Evolutionary conservation across 2,797 vertebrate genomes (phyloP).

Genomic region (Myotis planiceps): DNA sequence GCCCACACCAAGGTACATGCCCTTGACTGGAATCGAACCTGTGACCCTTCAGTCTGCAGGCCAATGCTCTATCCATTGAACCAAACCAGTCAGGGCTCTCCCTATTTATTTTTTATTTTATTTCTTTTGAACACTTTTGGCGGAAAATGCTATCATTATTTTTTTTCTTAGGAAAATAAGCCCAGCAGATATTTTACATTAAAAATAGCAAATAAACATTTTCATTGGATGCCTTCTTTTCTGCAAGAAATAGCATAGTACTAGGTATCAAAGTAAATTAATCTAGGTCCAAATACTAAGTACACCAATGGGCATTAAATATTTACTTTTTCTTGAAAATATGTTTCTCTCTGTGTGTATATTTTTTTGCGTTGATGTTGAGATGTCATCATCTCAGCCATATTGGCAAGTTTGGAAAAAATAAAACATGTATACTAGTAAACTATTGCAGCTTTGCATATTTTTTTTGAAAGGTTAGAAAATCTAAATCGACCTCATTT

Average conservation of each 20-base stretch:
- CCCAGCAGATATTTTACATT: constrained; percentile 12
- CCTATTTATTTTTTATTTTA: not conserved
- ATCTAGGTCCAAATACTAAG: not conserved
- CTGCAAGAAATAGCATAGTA: not conserved
- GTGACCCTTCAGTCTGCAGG: too few relatives aligned
- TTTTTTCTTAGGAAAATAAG: not conserved
- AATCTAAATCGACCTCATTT: not conserved
- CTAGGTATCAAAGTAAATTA: constrained; percentile 21
- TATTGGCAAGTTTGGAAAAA: constrained; percentile 7
- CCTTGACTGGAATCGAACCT: too few relatives aligned
- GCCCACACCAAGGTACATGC: too few relatives aligned
- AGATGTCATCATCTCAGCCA: not conserved
- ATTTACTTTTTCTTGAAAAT: constrained; percentile 15
- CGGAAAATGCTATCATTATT: not conserved
- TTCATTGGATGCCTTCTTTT: not conserved
- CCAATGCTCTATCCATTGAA: too few relatives aligned
- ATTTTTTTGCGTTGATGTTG: not conserved
- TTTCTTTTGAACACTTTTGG: not conserved
- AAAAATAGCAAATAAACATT: not conserved
- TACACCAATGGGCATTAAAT: not conserved
- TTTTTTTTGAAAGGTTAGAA: constrained; percentile 43
- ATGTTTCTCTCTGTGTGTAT: not conserved
- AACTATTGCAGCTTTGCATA: not conserved
- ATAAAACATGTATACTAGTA: constrained; percentile 15
- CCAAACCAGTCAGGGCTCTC: not conserved